Conservation (phyloP, 2,113 vertebrate genomes). For the Dissostichus mawsoni region DNA sequence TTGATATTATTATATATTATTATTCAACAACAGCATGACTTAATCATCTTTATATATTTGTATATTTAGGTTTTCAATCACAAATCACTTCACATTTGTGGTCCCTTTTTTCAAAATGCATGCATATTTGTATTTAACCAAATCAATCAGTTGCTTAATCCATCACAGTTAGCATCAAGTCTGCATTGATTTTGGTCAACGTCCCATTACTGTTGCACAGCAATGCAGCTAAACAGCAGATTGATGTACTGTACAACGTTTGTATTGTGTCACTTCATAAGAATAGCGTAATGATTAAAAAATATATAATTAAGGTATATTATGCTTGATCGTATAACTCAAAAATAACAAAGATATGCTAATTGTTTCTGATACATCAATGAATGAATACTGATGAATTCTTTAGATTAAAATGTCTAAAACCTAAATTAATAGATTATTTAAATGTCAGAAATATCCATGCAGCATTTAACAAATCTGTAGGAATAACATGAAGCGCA, state of each 20-base stretch:
- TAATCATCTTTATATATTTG: no score
- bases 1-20: neutral
- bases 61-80: neutral
- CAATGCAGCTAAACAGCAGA: neutral
- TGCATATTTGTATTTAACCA: neutral
- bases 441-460: neutral
- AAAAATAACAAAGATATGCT: neutral
- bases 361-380: neutral
- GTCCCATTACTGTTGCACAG: neutral
- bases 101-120: neutral
- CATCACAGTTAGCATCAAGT: conserved; percentile 6
- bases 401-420: neutral
- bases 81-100: neutral
- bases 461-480: neutral
- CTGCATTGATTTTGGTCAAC: neutral
- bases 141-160: conserved; percentile 10
- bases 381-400: neutral
- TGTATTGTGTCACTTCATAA: neutral
- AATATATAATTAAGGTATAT: neutral
- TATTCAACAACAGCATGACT: conserved; percentile 9
- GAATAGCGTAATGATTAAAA: no score
- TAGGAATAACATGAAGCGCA: neutral
- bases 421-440: neutral
- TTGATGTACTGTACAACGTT: neutral
- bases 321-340: neutral